Conservation (phyloP, 2,797 vertebrate genomes). For the Euthynnus affinis region DNA sequence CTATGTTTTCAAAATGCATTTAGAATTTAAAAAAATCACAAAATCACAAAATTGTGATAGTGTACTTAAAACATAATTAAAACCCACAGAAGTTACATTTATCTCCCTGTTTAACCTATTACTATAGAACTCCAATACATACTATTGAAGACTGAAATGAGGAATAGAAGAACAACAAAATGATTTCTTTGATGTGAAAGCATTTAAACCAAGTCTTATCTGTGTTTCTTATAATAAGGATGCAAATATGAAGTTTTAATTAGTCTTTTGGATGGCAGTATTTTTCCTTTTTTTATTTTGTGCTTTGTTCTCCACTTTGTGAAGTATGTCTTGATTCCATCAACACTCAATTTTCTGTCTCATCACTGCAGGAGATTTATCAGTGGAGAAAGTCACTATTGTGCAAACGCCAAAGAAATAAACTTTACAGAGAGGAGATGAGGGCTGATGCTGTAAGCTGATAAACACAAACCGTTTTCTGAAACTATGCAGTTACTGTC, state of each 20-base stretch:
- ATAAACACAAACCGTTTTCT: slow-evolving; percentile 19
- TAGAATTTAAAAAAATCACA: too few species aligned
- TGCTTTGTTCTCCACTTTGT: slow-evolving; percentile 29
- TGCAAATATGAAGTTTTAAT: slow-evolving; percentile 38
- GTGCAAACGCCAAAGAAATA: slow-evolving; percentile 28
- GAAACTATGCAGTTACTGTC: slow-evolving; percentile 7
- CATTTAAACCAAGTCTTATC: slow-evolving; percentile 23
- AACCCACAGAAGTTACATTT: neutral
- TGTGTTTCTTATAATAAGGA: slow-evolving; percentile 17
- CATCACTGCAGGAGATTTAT: slow-evolving; percentile 8
- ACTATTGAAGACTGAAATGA: neutral
- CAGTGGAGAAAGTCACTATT: slow-evolving; percentile 8
- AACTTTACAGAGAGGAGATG: neutral
- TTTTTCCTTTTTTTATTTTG: slow-evolving; percentile 13
- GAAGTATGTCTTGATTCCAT: slow-evolving; percentile 36
- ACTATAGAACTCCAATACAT: neutral
- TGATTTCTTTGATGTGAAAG: slow-evolving; percentile 16
- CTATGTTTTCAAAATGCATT: neutral
- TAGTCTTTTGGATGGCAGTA: slow-evolving; percentile 19
- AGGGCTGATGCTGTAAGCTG: slow-evolving; percentile 2
- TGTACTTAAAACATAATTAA: neutral
- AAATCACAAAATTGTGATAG: too few species aligned
- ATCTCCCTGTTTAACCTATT: neutral
- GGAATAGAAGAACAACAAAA: neutral
- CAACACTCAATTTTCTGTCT: slow-evolving; percentile 25